These are phyloP conservation scores for Craseonycteris thonglongyai DNA, from an alignment of 2,113 vertebrate genomes.

Conservation along the genomic window DNA sequence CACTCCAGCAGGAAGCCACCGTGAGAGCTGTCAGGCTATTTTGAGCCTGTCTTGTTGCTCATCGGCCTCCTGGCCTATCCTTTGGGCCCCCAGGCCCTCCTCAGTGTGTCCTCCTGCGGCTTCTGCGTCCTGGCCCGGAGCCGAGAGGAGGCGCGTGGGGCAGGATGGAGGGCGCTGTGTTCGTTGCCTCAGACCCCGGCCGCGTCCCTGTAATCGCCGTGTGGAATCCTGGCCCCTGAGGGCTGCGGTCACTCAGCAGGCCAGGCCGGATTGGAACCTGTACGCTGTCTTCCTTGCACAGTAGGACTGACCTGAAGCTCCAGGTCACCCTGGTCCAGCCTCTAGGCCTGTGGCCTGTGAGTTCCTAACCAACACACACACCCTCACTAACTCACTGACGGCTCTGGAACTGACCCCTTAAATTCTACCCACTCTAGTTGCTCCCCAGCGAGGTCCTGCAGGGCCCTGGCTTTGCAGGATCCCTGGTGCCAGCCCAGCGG, in stretches of 20 bases:
- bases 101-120: background rate
- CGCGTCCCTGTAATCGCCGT: background rate
- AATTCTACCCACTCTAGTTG: fast-evolving
- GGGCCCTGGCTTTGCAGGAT: fast-evolving
- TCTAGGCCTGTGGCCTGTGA: no score
- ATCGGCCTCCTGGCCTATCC: no score
- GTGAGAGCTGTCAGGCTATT: fast-evolving
- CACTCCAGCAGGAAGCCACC: no score
- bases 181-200: background rate
- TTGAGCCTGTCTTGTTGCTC: background rate
- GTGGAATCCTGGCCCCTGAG: background rate
- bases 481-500: background rate
- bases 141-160: background rate
- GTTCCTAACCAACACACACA: background rate
- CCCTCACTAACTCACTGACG: background rate
- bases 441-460: fast-evolving
- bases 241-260: background rate
- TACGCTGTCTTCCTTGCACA: background rate
- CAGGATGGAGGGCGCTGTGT: no score
- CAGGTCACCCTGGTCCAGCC: background rate
- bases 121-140: background rate
- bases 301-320: background rate
- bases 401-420: no score
- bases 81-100: background rate
- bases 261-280: background rate